Conservation (phyloP, 2,113 vertebrate genomes). For the Prolemur simus region DNA sequence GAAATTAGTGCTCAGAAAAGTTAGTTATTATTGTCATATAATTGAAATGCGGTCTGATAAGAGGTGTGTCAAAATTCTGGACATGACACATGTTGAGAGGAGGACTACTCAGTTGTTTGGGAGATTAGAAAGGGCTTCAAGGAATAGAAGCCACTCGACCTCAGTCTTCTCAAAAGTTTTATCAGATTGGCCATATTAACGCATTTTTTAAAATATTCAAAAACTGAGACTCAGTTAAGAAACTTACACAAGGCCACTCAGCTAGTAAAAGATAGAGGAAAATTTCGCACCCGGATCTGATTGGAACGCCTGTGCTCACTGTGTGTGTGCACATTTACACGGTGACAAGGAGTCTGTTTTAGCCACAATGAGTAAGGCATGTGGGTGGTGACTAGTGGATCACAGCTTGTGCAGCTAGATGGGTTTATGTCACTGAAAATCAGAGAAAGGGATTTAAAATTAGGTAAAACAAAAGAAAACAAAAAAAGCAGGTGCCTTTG, state of each 20-base stretch:
- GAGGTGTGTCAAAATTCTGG: background rate
- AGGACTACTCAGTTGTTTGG: background rate
- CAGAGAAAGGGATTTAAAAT: background rate
- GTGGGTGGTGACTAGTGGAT: background rate
- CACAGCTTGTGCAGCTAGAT: background rate
- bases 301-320: background rate
- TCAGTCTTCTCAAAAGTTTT: background rate
- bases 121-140: background rate
- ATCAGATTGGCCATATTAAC: background rate
- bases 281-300: background rate
- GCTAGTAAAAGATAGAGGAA: background rate
- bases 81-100: background rate
- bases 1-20: background rate
- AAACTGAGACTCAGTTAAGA: background rate
- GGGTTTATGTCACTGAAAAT: background rate
- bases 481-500: background rate
- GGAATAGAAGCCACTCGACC: background rate
- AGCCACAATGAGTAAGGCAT: background rate
- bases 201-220: background rate
- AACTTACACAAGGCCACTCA: background rate
- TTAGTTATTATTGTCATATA: background rate
- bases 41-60: background rate
- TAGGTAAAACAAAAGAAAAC: background rate
- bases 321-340: accelerated
- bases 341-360: background rate